phyloP scores from a whole-genome alignment of 2,888 invertebrate genomes.

The Drosophila suboccidentalis region DNA sequence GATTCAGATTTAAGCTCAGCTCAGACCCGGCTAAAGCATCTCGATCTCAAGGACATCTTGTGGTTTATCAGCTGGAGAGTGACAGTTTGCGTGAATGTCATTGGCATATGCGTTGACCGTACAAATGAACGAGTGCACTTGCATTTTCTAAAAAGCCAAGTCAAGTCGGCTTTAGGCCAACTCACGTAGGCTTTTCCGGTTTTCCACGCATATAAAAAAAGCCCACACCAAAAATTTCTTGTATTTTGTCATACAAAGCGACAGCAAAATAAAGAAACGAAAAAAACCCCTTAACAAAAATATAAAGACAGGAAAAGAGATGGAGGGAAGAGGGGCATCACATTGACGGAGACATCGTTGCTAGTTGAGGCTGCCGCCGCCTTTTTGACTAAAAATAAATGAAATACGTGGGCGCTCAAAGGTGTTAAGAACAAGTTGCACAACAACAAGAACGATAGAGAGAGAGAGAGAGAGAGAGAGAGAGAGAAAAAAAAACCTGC shows the following conservation, averaged over 20 bases:
- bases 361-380: constrained; percentile 29
- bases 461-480: constrained; percentile 7
- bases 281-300: constrained; percentile 15
- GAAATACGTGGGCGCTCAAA: constrained; percentile 68
- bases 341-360: constrained; percentile 27
- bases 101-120: constrained; percentile 48
- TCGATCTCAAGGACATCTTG: constrained; percentile 61
- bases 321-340: constrained; percentile 6
- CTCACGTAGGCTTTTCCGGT: constrained; percentile 72
- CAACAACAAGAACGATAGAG: constrained; percentile 29
- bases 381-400: constrained; percentile 64
- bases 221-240: constrained; percentile 57
- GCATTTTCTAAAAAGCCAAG: constrained; percentile 58
- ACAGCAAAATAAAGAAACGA: constrained; percentile 29
- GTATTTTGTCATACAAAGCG: constrained; percentile 48
- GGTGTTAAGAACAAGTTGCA: constrained; percentile 78
- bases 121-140: constrained; percentile 52
- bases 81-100: constrained; percentile 64
- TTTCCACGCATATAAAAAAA: constrained; percentile 61
- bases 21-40: constrained; percentile 6
- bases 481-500: constrained; percentile 32
- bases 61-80: constrained; percentile 56
- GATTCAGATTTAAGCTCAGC: not conserved
- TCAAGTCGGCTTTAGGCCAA: constrained; percentile 24
- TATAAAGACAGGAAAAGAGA: constrained; percentile 7